These are phyloP conservation scores for Brachyalestes nurse DNA, from an alignment of 2,797 vertebrate genomes.

Conservation along the genomic window DNA sequence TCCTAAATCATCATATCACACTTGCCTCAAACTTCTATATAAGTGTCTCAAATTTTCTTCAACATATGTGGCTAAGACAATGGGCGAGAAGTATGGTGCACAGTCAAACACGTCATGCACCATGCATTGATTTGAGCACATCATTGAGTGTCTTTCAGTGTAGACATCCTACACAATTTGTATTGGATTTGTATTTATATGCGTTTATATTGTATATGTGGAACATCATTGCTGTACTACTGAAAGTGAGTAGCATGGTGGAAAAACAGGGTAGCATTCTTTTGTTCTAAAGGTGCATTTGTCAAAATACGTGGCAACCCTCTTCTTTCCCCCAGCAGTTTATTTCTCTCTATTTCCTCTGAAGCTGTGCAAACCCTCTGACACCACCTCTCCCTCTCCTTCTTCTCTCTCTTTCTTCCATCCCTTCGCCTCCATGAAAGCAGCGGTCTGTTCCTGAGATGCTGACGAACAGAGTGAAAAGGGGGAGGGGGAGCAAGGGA, in stretches of 20 bases:
- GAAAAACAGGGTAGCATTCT: neutral
- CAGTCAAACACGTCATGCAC: too few species aligned
- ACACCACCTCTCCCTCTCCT: neutral
- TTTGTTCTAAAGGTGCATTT: neutral
- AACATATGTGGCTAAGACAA: neutral
- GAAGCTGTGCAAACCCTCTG: neutral
- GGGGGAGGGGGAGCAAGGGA: neutral
- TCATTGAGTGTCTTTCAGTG: neutral
- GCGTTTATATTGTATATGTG: neutral
- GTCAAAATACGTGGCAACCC: neutral
- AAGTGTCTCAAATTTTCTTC: too few species aligned
- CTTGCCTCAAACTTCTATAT: too few species aligned
- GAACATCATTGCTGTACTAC: neutral
- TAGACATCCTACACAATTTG: neutral
- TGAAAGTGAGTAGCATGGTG: neutral
- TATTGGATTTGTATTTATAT: neutral
- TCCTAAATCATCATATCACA: too few species aligned
- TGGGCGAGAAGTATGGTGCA: neutral
- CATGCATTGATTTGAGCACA: neutral
- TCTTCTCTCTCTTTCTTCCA: neutral
- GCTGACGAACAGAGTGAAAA: neutral
- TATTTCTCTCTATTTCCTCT: neutral
- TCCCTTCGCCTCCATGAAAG: constrained; percentile 11
- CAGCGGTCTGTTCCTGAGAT: constrained; percentile 9
- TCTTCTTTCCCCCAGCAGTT: neutral